Conservation (phyloP, 2,888 invertebrate species). For the Melanostoma mellinum region DNA sequence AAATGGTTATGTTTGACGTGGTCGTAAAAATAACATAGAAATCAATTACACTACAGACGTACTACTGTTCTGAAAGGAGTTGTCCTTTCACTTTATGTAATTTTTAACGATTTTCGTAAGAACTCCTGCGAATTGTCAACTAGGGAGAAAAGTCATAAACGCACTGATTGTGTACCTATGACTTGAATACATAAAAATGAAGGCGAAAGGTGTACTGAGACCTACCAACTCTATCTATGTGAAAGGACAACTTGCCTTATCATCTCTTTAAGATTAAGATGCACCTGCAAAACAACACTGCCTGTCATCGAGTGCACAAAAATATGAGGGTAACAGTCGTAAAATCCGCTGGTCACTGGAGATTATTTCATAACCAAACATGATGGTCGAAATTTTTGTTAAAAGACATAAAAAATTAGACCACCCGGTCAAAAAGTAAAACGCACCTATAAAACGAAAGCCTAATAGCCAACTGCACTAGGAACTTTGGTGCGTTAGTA, state of each 20-base stretch:
- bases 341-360: neutral
- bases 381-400: neutral
- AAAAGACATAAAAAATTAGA: no score
- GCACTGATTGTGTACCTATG: constrained; percentile 22
- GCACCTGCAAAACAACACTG: constrained; percentile 13
- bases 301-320: neutral
- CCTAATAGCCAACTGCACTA: no score
- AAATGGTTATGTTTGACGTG: constrained; percentile 13
- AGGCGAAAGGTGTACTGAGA: neutral
- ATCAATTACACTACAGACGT: constrained; percentile 51
- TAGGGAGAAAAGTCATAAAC: constrained; percentile 24
- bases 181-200: neutral
- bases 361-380: neutral
- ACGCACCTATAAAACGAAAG: no score
- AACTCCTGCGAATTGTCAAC: constrained; percentile 26
- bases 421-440: no score
- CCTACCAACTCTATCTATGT: neutral
- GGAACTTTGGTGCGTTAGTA: no score
- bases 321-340: neutral
- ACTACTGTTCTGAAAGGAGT: constrained; percentile 18
- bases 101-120: constrained; percentile 56
- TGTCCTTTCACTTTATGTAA: constrained; percentile 44
- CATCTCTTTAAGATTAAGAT: neutral
- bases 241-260: neutral
- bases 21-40: constrained; percentile 58